Base-by-base conservation (phyloP, 2,113 vertebrate species). In the Sebastes fasciatus region DNA sequence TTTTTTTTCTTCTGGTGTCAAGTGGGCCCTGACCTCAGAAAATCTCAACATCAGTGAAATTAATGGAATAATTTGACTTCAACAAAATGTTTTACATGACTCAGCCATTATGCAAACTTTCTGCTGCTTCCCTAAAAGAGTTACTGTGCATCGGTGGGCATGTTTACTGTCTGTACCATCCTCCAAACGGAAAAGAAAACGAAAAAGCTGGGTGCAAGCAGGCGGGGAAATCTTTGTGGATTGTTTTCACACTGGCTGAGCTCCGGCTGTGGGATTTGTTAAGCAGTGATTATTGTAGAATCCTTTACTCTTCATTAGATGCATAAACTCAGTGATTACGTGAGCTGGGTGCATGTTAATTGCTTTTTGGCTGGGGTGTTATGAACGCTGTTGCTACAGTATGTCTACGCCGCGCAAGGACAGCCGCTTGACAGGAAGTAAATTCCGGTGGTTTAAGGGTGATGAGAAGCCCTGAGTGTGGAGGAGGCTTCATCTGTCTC, bases 51-150 rank as follows among this genome's bases (percentile, higher is more conserved):
- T 88, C 79, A 63, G 63, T 83, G 66, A 84, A 90, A 34, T 81
- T 74, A 91, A 87, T 86, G 76, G 61, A 80, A 77, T 70, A 63
- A 64, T 78, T 85, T 62, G 60, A 46, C 61, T 42, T 64, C 61
- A 57, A 82, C 57, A 78, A 6, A 54, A 26, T 76, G 40, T 84
- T 91, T 89, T 87, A 76, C 89, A 61, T 80, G 85, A 94, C 80
- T 94, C 91, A 94, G 93, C 90, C 69, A 85, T 94, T 92, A 92
- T 93, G 87, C 77, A 85, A 87, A 89, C 70, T 86, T 91, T 89
- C 66, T 91, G 91, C 91, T 90, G 34, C 34, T 34, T 34, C 83
- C 91, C 83, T 89, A 74, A 79, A 90, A 77, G 57, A 81, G 65
- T 69, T 75, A 63, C 73, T 87, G 61, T 79, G 74, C 84, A 79